Percentiles rank a stretch among this genome's conserved stretches.
phyloP scores from a whole-genome alignment of 1,140 invertebrate species.

The Chironomus striatipennis region DNA sequence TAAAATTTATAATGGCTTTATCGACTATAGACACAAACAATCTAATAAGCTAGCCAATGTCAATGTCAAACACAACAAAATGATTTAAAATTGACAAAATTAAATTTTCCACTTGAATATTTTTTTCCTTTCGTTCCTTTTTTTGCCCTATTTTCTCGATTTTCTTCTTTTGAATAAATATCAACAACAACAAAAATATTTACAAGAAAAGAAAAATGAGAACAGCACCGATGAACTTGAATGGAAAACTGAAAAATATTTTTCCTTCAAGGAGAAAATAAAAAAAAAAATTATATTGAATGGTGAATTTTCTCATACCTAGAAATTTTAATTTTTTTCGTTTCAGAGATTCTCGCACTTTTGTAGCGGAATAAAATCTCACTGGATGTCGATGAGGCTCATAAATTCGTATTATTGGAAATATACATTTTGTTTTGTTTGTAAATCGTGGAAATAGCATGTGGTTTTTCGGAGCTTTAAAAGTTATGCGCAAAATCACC shows the following conservation, averaged over 20 bases:
- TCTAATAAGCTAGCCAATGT: too few relatives aligned
- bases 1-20: background rate
- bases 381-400: background rate
- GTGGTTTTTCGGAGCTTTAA: background rate
- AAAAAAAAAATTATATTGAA: background rate
- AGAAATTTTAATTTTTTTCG: background rate
- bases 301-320: slow-evolving; percentile 1
- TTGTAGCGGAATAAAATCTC: background rate
- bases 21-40: too few relatives aligned
- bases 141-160: background rate
- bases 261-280: background rate
- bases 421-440: background rate
- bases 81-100: background rate
- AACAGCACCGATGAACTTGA: slow-evolving; percentile 18
- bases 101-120: background rate
- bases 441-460: background rate
- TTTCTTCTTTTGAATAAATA: too few relatives aligned
- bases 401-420: slow-evolving; percentile 1
- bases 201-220: slow-evolving; percentile 8
- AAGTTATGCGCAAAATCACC: background rate
- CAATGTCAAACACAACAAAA: too few relatives aligned
- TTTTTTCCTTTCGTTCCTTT: background rate
- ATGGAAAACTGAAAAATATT: slow-evolving; percentile 17
- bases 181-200: background rate
- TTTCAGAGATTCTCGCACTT: background rate